Conservation (phyloP, 1,140 invertebrate genomes). For the Solenopsis invicta region DNA sequence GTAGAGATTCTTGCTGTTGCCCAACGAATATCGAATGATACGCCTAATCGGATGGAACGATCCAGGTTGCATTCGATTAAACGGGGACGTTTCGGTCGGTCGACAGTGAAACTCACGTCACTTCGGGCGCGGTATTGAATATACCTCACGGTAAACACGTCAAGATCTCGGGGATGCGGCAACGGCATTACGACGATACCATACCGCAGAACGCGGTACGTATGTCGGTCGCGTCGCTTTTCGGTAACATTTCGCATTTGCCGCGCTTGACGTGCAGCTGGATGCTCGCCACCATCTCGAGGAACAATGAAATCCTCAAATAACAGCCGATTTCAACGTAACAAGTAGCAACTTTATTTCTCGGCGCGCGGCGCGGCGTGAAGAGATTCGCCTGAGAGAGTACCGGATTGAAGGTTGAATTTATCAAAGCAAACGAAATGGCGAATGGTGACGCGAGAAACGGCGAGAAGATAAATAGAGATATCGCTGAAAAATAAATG, state of each 20-base stretch:
- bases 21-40: conserved; percentile 24
- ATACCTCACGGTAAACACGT: conserved; percentile 21
- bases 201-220: conserved; percentile 5
- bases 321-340: conserved; percentile 69
- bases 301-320: conserved; percentile 61
- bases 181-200: neutral
- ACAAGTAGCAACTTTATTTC: conserved; percentile 27
- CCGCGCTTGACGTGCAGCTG: neutral
- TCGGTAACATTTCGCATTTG: conserved; percentile 52
- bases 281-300: conserved; percentile 21
- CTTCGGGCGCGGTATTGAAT: conserved; percentile 35
- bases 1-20: neutral
- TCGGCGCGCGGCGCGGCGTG: neutral
- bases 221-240: neutral
- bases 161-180: neutral
- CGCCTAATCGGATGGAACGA: neutral
- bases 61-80: conserved; percentile 8
- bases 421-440: conserved; percentile 58
- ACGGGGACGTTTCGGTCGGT: neutral
- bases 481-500: neutral
- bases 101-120: neutral
- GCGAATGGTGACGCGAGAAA: neutral
- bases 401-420: conserved; percentile 49
- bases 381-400: conserved; percentile 30
- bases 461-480: conserved; percentile 1